Base-by-base conservation (phyloP, 2,888 invertebrate genomes). In the Nemotelus nigrinus region DNA sequence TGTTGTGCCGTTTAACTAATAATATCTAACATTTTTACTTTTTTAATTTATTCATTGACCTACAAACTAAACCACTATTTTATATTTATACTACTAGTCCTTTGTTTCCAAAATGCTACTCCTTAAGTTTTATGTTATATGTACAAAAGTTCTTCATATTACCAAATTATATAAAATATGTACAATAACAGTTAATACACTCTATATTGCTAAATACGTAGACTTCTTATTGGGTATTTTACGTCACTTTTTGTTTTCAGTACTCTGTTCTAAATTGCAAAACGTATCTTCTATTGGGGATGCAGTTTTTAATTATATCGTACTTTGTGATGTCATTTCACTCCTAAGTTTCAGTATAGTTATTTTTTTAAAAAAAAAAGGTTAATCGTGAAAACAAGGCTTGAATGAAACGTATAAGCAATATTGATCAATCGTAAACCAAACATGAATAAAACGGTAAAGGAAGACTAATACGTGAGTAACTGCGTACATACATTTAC, bases 121-220 rank as follows among this genome's bases (percentile, higher is more conserved):
- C 41, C 41, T 67, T 25, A 25, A 70, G 53, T 55, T 70, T 39
- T 70, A 70, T 55, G 39, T 70, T 70, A 41, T 70, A 70, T 70
- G 70, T 70, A 70, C 70, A 70, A 70, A 70, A 70, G 70, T 70
- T 70, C 3, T 55, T 70, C 70, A 55, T 53, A 43, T 41, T 70
- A 70, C 70, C 53, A 70, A 70, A 70, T 70, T 70, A 70, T 70
- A 70, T 70, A 70, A 70, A 70, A 70, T 70, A 70, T 70, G 70
- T 70, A 70, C 70, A 70, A 41, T 47, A 70, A 70, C 70, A 55
- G 53, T 70, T 53, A 70, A 70, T 70, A 70, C 70, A 70, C 53
- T 70, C 70, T 70, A 70, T 70, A 70, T 70, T 70, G 70, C 70
- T 70, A 70, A 53, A 70, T 70, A 70, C 68, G 68, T 68, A 68